Evolutionary conservation across 1,140 invertebrate species (phyloP), one percentile per base, ranked within the genome.

Genomic region (Samia ricini): DNA sequence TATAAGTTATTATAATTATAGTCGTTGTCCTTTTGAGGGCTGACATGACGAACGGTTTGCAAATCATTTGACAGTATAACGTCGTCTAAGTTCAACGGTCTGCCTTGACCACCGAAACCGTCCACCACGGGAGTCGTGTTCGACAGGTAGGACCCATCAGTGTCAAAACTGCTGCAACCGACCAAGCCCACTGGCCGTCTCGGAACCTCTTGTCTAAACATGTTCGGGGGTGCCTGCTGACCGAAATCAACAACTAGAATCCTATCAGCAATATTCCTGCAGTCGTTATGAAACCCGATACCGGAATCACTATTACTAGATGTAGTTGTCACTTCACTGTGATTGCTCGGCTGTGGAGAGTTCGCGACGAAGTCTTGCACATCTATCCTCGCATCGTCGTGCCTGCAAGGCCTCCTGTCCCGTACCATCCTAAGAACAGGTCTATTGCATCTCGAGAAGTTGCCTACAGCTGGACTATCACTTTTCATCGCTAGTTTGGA

Each of bases 271-370:
- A 96, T 94, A 76, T 95, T 95, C 42, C 94, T 93, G 77, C 94
- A 95, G 66, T 98, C 96, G 76, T 97, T 97, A 67, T 96, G 94
- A 76, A 98, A 98, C 0, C 97, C 97, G 60, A 98, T 97, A 0
- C 97, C 97, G 18, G 97, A 98, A 87, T 99, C 98, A 71, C 96
- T 98, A 81, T 98, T 99, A 68, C 96, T 98, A 0, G 96, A 97
- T 54, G 96, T 96, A 18, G 95, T 96, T 0, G 95, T 97, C 15
- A 96, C 94, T 66, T 94, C 94, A 84, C 96, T 94, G 61, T 95
- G 93, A 79, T 95, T 94, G 79, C 95, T 97, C 0, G 96, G 96
- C 68, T 97, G 96, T 1, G 96, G 95, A 0, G 95, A 96, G 68
- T 96, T 94, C 0, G 95, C 93, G 2, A 93, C 77, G 23, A 88